Percentiles rank a stretch among this genome's conserved stretches.
These are phyloP conservation scores for Luehdorfia chinensis DNA, from an alignment of 1,140 invertebrate genomes.

Conservation along the genomic window DNA sequence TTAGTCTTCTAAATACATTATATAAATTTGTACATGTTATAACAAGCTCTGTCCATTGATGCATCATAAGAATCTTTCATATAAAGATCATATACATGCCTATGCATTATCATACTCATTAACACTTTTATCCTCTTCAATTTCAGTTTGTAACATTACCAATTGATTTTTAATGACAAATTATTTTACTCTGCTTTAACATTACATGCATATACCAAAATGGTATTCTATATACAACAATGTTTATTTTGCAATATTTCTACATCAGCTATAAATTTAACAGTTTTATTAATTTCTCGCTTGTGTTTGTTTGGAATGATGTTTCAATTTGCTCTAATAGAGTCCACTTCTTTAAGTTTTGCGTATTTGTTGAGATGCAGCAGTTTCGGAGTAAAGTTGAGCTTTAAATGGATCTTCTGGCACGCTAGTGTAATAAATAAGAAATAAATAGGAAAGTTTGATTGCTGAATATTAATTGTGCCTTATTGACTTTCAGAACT, in stretches of 20 bases:
- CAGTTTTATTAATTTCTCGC: conserved; percentile 5
- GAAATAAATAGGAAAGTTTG: conserved; percentile 65
- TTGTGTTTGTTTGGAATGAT: conserved; percentile 43
- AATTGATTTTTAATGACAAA: background rate
- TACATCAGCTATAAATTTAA: conserved; percentile 26
- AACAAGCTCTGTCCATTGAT: too few relatives aligned
- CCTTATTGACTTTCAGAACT: conserved; percentile 66
- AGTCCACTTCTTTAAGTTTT: conserved; percentile 47
- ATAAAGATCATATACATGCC: too few relatives aligned
- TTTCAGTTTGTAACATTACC: background rate
- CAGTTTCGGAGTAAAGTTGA: conserved; percentile 30
- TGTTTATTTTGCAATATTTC: conserved; percentile 25
- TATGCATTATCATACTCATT: background rate
- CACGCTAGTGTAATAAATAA: conserved; percentile 54
- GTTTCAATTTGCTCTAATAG: conserved; percentile 54
- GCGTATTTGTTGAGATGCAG: conserved; percentile 30
- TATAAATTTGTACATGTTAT: too few relatives aligned
- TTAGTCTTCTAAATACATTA: too few relatives aligned
- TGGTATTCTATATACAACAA: background rate
- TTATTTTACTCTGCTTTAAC: background rate
- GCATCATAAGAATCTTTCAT: too few relatives aligned
- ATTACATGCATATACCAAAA: conserved; percentile 2
- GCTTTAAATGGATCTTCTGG: conserved; percentile 38
- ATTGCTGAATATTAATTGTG: conserved; percentile 59
- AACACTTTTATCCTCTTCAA: background rate